Base-by-base conservation (phyloP, 1,140 invertebrate species). In the Theocolax elegans region DNA sequence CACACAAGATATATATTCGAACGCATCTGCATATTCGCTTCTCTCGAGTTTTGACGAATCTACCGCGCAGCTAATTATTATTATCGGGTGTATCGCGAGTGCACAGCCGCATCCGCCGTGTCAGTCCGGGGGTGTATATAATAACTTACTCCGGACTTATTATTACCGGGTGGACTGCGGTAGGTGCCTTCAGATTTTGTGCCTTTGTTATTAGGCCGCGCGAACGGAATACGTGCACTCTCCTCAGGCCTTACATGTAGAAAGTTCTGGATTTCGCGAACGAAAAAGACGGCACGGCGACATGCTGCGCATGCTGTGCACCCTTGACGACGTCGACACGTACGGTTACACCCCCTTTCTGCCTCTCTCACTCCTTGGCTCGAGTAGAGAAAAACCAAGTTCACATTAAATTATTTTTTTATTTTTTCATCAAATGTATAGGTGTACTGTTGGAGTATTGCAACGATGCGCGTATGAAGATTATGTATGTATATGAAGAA, bases 131-230 rank as follows among this genome's bases (percentile, higher is more conserved):
- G 70, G 68, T 77, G 76, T 75, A 17, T 29, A 79, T 83, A 81
- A 81, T 81, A 83, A 81, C 78, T 80, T 81, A 80, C 79, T 81
- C 76, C 72, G 75, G 74, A 49, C 77, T 81, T 81, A 80, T 83
- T 81, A 83, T 83, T 83, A 81, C 72, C 35, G 58, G 9, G 69
- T 72, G 74, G 75, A 77, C 80, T 78, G 72, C 71, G 79, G 77
- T 77, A 75, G 80, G 54, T 38, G 35, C 40, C 3, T 12, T 23
- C 23, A 13, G 25, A 7, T 13, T 9, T 13, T 10, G 23, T 23
- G 19, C 13, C 67, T 66, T 58, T 58, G 70, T 66, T 56, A 49
- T 54, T 44, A 59, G 51, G 53, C 35, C 35, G 35, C 35, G 21
- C 12, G 27, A 17, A 17, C 8, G 44, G 29, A 10, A 35, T 35